Conservation (phyloP, 2,797 vertebrate species). For the Oryzias sinensis region DNA sequence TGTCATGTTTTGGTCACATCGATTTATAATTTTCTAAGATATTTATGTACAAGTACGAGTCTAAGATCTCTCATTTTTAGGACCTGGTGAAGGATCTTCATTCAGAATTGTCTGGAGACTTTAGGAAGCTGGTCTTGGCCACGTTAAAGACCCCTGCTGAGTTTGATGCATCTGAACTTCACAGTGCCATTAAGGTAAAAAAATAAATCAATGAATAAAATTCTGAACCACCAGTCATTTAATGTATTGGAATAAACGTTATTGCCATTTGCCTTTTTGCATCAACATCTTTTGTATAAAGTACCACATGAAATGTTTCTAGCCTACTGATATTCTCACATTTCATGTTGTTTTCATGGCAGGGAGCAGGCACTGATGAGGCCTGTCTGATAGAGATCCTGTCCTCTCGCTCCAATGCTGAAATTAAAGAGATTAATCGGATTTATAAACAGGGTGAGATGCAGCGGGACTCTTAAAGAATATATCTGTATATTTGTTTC, state of each 20-base stretch:
- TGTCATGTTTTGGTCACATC: neutral
- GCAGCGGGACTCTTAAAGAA: neutral
- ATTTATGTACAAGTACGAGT: no score
- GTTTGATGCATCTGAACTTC: slow-evolving; percentile 86
- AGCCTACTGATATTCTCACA: slow-evolving; percentile 3
- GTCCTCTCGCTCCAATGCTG: slow-evolving; percentile 88
- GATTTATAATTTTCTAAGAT: neutral
- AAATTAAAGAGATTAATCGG: slow-evolving; percentile 87
- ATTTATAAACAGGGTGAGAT: slow-evolving; percentile 87
- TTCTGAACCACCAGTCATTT: no score
- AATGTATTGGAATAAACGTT: no score
- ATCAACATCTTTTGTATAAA: neutral
- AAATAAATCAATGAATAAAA: no score
- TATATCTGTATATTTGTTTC: neutral
- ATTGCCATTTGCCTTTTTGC: neutral
- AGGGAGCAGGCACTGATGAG: slow-evolving; percentile 97
- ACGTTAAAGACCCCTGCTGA: slow-evolving; percentile 86
- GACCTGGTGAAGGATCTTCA: slow-evolving; percentile 96
- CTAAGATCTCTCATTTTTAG: slow-evolving; percentile 67
- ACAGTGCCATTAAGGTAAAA: slow-evolving; percentile 90
- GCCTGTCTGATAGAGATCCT: slow-evolving; percentile 97
- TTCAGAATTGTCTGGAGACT: slow-evolving; percentile 96
- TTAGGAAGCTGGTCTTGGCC: slow-evolving; percentile 90
- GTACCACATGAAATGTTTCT: no score
- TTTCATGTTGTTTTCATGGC: slow-evolving; percentile 28